Evolutionary conservation across 2,888 invertebrate genomes (phyloP), one percentile per base, ranked within the genome.

Genomic region (Nephrotoma appendiculata): DNA sequence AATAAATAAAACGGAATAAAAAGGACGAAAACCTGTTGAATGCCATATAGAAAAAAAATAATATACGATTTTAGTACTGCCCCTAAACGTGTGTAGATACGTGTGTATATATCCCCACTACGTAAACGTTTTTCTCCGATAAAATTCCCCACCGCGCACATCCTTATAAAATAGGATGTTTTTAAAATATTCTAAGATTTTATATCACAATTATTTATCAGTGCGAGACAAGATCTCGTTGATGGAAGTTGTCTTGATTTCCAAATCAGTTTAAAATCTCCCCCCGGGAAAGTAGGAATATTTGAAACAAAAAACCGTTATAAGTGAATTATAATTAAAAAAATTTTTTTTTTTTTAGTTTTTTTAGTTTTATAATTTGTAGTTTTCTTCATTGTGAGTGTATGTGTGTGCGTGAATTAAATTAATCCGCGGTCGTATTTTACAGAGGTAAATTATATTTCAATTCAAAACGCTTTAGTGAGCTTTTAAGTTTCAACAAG

Each of bases 161-260:
- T 71, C 31, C 71, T 31, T 71, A 71, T 71, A 71, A 71, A 71
- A 71, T 71, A 71, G 71, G 71, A 71, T 71, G 71, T 71, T 71
- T 31, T 71, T 71, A 71, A 31, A 71, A 71, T 71, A 9, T 71
- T 31, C 71, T 31, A 71, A 71, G 31, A 31, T 31, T 71, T 71
- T 71, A 71, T 6, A 31, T 31, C 11, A 71, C 71, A 71, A 31
- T 71, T 31, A 31, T 71, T 71, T 71, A 71, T 71, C 71, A 71
- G 71, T 71, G 31, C 71, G 71, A 71, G 71, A 85, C 85, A 44
- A 85, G 85, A 85, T 85, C 85, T 85, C 85, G 85, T 85, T 44
- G 85, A 43, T 85, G 44, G 44, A 85, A 85, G 85, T 85, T 85
- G 7, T 85, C 44, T 85, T 19, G 31, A 71, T 71, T 71, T 71